These are phyloP conservation scores for Dermatophagoides farinae DNA, from an alignment of 1,140 invertebrate species.

Conservation along the genomic window DNA sequence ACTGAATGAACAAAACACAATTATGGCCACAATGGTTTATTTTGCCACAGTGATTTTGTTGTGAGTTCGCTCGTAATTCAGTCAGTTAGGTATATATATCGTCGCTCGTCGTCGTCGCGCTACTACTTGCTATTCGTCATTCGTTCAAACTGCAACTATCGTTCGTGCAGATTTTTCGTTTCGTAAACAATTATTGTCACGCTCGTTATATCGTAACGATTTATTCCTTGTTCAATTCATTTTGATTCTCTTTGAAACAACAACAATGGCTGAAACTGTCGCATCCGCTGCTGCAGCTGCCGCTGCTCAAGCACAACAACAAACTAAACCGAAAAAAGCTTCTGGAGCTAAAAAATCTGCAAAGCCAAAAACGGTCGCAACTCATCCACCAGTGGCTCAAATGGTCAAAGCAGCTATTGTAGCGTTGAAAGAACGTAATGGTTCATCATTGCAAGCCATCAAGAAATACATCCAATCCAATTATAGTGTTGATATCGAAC, in stretches of 20 bases:
- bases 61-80: no score
- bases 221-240: not conserved
- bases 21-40: not conserved
- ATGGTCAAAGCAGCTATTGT: conserved; percentile 36
- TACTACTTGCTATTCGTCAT: not conserved
- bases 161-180: not conserved
- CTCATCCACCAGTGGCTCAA: conserved; percentile 24
- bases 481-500: conserved; percentile 22
- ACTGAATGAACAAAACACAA: no score
- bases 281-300: conserved; percentile 5
- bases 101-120: not conserved
- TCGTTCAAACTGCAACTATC: not conserved
- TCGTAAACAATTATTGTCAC: not conserved
- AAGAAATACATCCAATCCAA: conserved; percentile 22
- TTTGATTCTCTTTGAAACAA: not conserved
- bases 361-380: conserved; percentile 17
- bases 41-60: not conserved
- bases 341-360: conserved; percentile 8
- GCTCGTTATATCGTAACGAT: not conserved
- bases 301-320: conserved; percentile 10
- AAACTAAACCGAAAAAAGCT: conserved; percentile 10
- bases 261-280: conserved; percentile 5
- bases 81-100: not conserved
- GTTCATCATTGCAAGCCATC: conserved; percentile 22
- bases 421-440: conserved; percentile 27